Evolutionary conservation across 1,140 invertebrate species (phyloP), one percentile per base, ranked within the genome.

Genomic region (Arion vulgaris): DNA sequence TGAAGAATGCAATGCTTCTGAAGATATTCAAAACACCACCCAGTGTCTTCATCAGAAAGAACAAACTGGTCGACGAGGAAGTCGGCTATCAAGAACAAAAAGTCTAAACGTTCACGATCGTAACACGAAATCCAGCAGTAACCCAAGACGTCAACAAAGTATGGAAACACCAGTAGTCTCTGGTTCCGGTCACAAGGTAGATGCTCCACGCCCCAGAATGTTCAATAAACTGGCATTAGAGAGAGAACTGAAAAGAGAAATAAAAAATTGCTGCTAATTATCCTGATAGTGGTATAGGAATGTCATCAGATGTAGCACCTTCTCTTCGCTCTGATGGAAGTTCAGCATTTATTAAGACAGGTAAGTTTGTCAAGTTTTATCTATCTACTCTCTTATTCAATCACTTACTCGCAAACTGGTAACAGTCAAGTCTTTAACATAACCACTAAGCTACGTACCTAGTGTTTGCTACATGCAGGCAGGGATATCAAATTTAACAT

Each of bases 231-330:
- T 88, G 17, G 80, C 87, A 23, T 94, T 98, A 77, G 97, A 98
- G 93, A 98, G 98, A 92, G 97, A 98, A 93, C 97, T 98, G 95
- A 96, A 98, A 93, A 94, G 93, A 97, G 73, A 98, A 98, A 91
- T 97, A 97, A 1, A 93, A 98, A 83, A 97, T 96, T 87, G 97
- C 98, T 91, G 97, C 97, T 87, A 90, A 87, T 75, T 91, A 91
- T 79, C 90, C 91, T 0, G 91, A 92, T 86, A 91, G 89, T 82
- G 91, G 91, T 15, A 89, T 91, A 11, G 89, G 89, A 1, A 85
- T 87, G 68, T 87, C 88, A 0, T 87, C 80, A 38, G 89, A 89
- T 45, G 88, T 84, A 53, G 84, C 68, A 9, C 84, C 84, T 73
- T 86, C 87, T 32, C 51, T 80, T n/a, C 74, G 66, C 15, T 85